Base-by-base conservation (phyloP, 2,888 invertebrate genomes). In the Thereva nobilitata region DNA sequence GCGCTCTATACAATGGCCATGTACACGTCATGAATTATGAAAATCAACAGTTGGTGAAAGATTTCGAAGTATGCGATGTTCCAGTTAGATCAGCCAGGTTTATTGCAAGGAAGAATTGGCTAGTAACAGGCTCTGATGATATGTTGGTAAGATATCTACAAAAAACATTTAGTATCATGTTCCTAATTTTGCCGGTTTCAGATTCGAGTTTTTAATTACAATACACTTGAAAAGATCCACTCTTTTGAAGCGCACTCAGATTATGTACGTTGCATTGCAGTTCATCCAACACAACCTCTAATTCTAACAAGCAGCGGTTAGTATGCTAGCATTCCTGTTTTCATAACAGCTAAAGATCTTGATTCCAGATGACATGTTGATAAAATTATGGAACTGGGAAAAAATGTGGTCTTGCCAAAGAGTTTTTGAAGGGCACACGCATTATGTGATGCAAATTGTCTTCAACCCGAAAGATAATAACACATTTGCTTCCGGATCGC, bases 301-400 rank as follows among this genome's bases (percentile, higher is more conserved):
- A 90, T 99, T 72, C 85, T 99, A 56, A 98, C 98, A 0, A 92
- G 96, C 79, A 96, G 96, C 82, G 97, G 95, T 96, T 82, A 81
- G 89, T 54, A 38, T 38, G 8, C 7, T 1, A 38, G 44, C 38
- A 10, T 10, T 40, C 9, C 34, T 7, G 6, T 2, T 47, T 35
- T 45, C 12, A 6, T 10, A 47, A 10, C 5, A 6, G 41, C 12
- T 38, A 9, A 64, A 7, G 5, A 10, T 41, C 72, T 10, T 34
- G 64, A 64, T 81, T 83, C 67, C 80, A 94, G 98, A 99, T 86
- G 99, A 99, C 77, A 93, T 99, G 91, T 83, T 95, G 65, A 96
- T 99, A 71, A 99, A 99, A 80, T 81, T 99, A 68, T 99, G 99
- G 99, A 99, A 99, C 80, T 99, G 99, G 99, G 99, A 99, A 64